Conservation (phyloP, 2,113 vertebrate species). For the Etheostoma spectabile region DNA sequence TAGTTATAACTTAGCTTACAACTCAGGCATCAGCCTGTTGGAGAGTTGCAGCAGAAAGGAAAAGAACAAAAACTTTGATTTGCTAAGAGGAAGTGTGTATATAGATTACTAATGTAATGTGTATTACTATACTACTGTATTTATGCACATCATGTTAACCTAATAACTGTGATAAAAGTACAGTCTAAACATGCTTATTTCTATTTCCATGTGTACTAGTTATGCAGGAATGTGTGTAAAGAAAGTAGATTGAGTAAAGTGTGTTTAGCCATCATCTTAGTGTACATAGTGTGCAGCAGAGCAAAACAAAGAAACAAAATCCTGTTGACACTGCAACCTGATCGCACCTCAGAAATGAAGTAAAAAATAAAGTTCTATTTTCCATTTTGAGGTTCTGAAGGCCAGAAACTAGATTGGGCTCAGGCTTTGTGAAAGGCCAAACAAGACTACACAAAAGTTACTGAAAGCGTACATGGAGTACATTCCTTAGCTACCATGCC, state of each 20-base stretch:
- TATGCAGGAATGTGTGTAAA: background rate
- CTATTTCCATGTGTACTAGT: background rate
- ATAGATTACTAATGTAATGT: no score
- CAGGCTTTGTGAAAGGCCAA: slow-evolving; percentile 16
- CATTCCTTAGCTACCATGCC: background rate
- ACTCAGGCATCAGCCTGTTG: background rate
- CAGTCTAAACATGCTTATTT: background rate
- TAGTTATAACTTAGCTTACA: background rate
- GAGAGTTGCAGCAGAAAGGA: background rate
- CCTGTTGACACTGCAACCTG: slow-evolving; percentile 44
- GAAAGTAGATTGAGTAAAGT: background rate
- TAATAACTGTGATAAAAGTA: background rate
- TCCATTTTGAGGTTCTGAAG: slow-evolving; percentile 37
- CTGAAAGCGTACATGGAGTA: background rate
- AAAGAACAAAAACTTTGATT: background rate
- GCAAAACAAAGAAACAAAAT: slow-evolving; percentile 2
- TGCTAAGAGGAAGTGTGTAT: no score
- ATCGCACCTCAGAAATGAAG: slow-evolving; percentile 53
- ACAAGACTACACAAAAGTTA: slow-evolving; percentile 5
- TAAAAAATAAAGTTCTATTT: slow-evolving; percentile 23
- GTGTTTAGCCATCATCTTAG: background rate
- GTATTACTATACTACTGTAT: no score
- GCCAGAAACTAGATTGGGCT: slow-evolving; percentile 19
- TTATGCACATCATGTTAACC: no score
- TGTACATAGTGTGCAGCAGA: background rate